Evolutionary conservation across 2,888 invertebrate genomes (phyloP).

Genomic region (Lysandra bellargus): DNA sequence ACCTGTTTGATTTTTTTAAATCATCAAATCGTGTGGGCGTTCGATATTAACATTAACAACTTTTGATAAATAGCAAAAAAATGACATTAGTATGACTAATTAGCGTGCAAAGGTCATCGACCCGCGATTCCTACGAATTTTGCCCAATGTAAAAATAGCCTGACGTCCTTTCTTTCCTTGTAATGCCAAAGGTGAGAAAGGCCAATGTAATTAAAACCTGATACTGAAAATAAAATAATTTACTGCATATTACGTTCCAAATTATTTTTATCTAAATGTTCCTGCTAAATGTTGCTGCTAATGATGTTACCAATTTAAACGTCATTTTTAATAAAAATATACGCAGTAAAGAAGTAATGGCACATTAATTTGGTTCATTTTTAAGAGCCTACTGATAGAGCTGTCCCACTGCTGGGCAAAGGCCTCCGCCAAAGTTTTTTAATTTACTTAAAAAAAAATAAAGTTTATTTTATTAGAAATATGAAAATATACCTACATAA

Average conservation of each 20-base stretch:
- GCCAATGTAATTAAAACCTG: not conserved
- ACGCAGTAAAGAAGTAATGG: no score
- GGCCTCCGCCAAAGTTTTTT: no score
- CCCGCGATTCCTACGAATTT: not conserved
- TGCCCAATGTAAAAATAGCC: not conserved
- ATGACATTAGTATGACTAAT: slow-evolving; percentile 30
- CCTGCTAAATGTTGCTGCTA: no score
- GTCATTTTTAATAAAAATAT: no score
- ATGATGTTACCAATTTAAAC: no score
- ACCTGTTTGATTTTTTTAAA: slow-evolving; percentile 20
- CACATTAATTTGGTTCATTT: no score
- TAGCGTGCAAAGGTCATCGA: slow-evolving; percentile 1
- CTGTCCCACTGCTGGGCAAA: no score
- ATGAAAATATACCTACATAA: not conserved
- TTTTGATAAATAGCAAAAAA: slow-evolving; percentile 30
- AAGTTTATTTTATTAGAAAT: not conserved
- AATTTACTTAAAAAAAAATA: no score
- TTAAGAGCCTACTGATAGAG: no score
- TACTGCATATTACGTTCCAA: no score
- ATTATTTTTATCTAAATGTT: no score
- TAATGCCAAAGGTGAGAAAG: not conserved
- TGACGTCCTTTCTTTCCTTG: not conserved
- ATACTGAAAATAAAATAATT: no score
- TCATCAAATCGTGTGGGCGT: slow-evolving; percentile 17
- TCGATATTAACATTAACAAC: slow-evolving; percentile 19